Conservation (phyloP, 2,888 invertebrate species). For the Parnassius smintheus region DNA sequence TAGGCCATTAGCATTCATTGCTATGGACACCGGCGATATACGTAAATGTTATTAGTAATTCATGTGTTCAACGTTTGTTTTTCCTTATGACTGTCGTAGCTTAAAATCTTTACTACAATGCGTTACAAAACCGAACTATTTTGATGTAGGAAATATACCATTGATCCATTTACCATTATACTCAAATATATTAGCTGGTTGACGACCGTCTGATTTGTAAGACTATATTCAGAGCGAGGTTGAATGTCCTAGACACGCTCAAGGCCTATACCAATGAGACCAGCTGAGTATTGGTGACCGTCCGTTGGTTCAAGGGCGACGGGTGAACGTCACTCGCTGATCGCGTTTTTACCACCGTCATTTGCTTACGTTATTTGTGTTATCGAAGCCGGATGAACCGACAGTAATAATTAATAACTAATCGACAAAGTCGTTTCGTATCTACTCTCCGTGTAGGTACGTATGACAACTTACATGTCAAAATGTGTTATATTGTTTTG, state of each 20-base stretch:
- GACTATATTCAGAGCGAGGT: constrained; percentile 47
- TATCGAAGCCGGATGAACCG: constrained; percentile 66
- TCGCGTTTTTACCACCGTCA: constrained; percentile 65
- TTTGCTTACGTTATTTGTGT: constrained; percentile 63
- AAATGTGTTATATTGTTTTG: constrained; percentile 13
- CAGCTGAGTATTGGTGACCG: constrained; percentile 71
- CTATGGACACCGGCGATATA: constrained; percentile 7
- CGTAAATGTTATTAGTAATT: constrained; percentile 21
- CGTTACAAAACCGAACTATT: background rate
- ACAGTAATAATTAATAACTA: constrained; percentile 49
- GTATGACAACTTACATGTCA: constrained; percentile 36
- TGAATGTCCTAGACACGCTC: constrained; percentile 69
- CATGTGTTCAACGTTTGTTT: constrained; percentile 14
- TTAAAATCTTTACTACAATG: constrained; percentile 15
- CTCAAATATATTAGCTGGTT: constrained; percentile 6
- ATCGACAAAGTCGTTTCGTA: constrained; percentile 35
- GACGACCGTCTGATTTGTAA: constrained; percentile 23
- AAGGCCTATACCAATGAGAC: constrained; percentile 66
- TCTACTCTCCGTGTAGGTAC: constrained; percentile 10
- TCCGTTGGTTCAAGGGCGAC: constrained; percentile 71
- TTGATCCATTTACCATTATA: constrained; percentile 1
- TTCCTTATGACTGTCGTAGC: constrained; percentile 12
- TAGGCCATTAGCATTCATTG: constrained; percentile 21
- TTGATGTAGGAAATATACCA: constrained; percentile 9
- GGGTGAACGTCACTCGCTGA: constrained; percentile 77